Conservation (phyloP, 2,797 vertebrate species). For the Decapterus maruadsi region DNA sequence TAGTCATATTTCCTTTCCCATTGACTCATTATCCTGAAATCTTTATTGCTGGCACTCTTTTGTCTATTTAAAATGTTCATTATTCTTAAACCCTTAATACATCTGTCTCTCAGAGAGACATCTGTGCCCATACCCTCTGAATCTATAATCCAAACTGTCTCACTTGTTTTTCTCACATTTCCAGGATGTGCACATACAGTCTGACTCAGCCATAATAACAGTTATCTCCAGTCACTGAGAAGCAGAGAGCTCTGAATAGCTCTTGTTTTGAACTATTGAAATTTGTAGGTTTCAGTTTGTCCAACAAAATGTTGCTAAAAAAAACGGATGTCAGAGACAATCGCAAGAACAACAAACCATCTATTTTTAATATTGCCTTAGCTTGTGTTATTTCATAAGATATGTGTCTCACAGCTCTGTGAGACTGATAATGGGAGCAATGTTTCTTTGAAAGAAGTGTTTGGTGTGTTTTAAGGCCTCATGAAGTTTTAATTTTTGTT, state of each 20-base stretch:
- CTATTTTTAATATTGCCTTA: neutral
- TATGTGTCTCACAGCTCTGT: too few species aligned
- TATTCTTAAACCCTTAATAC: constrained; percentile 10
- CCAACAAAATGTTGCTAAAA: neutral
- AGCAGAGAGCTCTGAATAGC: neutral
- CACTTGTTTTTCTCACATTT: constrained; percentile 17
- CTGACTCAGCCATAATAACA: constrained; percentile 40
- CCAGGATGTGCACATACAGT: constrained; percentile 22
- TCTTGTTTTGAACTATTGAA: neutral
- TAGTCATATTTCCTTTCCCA: neutral
- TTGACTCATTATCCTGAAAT: constrained; percentile 2
- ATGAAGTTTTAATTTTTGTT: too few species aligned
- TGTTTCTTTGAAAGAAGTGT: too few species aligned
- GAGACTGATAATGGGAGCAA: too few species aligned
- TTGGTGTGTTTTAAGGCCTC: too few species aligned
- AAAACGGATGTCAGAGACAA: neutral
- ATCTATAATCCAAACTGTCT: constrained; percentile 21
- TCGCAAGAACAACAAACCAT: neutral
- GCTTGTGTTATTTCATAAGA: neutral
- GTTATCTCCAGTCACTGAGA: constrained; percentile 16
- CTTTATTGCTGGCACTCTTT: neutral
- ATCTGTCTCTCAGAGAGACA: neutral
- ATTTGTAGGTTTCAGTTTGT: constrained; percentile 5
- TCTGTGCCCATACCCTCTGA: neutral
- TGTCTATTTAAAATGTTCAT: constrained; percentile 24